Base-by-base conservation (phyloP, 2,113 vertebrate species). In the Scartelaos histophorus region DNA sequence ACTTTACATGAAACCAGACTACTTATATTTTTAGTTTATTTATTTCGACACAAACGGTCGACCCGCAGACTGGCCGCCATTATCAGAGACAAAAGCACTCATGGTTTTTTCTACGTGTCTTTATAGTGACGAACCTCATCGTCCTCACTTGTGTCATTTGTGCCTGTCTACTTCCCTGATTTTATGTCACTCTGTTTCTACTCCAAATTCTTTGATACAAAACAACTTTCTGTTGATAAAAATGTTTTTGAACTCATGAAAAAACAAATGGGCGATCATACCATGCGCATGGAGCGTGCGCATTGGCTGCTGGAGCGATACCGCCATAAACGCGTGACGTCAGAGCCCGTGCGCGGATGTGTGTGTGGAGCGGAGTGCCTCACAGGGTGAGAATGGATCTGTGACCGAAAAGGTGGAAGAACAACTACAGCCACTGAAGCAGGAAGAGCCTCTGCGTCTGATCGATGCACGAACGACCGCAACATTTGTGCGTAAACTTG, bases 311-410 rank as follows among this genome's bases (percentile, higher is more conserved):
- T 16, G 76, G 74, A 78, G 71, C 70, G 70, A 49, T 60, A 68
- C 87, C 81, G 86, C 88, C 82, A 88, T 84, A 80, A 69, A 65
- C 65, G 73, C 72, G 71, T 82, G 67, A 93, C 91, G 91, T 93
- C 90, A 92, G 84, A 69, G 38, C 62, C 25, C 51, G 75, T 81
- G 83, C 87, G 38, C 84, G 83, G 80, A 74, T 85, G 74, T 86
- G 76, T 88, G 1, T 11, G 47, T 0, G 71, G 4, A 60, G 1
- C 7, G 38, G 45, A 13, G 56, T 56, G 67, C 24, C 21, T 22
- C 21, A 25, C 56, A 57, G 76, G 73, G 84, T 82, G 84, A 82
- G 86, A 83, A 82, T 68, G 66, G 60, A 76, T 69, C 80, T 43
- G 81, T 74, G 80, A 74, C 62, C 61, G 77, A 77, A 77, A 76